These are phyloP conservation scores for Bathynomus jamesi DNA, from an alignment of 1,140 invertebrate genomes.

Conservation along the genomic window DNA sequence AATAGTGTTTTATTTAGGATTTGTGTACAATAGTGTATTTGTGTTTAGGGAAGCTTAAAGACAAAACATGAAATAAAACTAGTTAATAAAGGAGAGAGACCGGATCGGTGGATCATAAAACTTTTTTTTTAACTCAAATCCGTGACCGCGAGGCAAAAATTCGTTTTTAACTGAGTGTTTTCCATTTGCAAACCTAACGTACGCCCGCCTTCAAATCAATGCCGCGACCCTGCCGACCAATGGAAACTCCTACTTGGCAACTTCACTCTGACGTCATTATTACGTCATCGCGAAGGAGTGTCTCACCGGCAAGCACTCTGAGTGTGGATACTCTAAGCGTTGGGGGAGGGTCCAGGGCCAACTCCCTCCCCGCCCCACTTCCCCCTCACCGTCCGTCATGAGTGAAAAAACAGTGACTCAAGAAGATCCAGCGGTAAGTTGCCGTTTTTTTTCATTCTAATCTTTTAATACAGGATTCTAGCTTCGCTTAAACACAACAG, in stretches of 20 bases:
- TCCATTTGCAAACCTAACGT: too few relatives aligned
- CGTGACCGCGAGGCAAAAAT: too few relatives aligned
- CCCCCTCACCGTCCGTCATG: slow-evolving; percentile 69
- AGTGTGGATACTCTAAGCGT: slow-evolving; percentile 43
- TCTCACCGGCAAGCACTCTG: slow-evolving; percentile 44
- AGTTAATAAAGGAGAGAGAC: too few relatives aligned
- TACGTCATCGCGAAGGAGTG: slow-evolving; percentile 14
- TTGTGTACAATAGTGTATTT: too few relatives aligned
- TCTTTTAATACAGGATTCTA: neutral
- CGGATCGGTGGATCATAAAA: too few relatives aligned
- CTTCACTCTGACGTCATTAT: neutral
- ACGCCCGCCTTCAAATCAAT: neutral
- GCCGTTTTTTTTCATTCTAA: neutral
- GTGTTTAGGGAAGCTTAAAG: too few relatives aligned
- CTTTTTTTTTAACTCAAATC: too few relatives aligned
- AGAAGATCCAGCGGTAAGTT: slow-evolving; percentile 30
- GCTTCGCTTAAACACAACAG: neutral
- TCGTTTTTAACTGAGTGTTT: too few relatives aligned
- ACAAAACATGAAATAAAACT: too few relatives aligned
- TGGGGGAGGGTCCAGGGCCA: slow-evolving; percentile 41
- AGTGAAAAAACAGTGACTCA: slow-evolving; percentile 63
- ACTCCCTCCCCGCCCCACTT: slow-evolving; percentile 65
- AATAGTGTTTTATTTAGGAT: too few relatives aligned
- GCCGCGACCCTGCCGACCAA: neutral
- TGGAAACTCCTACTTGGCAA: neutral